Conservation (phyloP, 2,113 vertebrate genomes). For the Platichthys flesus region DNA sequence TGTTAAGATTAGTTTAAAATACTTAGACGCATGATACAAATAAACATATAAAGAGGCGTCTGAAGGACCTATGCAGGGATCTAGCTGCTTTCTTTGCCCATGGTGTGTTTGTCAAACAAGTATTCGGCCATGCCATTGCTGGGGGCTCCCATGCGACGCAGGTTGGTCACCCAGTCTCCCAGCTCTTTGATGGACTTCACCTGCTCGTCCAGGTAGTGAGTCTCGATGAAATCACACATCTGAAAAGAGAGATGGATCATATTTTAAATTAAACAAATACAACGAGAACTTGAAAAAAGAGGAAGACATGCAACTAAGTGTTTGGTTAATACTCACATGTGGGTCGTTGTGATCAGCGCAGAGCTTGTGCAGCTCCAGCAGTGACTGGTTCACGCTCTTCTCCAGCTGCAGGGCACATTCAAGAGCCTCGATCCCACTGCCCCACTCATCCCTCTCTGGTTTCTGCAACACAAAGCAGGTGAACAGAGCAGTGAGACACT, state of each 20-base stretch:
- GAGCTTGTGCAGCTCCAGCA: constrained; percentile 93
- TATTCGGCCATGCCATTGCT: constrained; percentile 94
- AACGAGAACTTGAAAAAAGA: not conserved
- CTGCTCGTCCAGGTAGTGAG: constrained; percentile 95
- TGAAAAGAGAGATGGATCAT: constrained; percentile 56
- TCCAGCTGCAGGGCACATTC: constrained; percentile 92
- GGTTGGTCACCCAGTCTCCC: constrained; percentile 92
- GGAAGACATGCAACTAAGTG: not conserved
- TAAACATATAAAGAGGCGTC: constrained; percentile 33
- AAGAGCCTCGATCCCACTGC: constrained; percentile 91
- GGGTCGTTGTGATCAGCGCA: constrained; percentile 92
- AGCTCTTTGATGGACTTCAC: constrained; percentile 96
- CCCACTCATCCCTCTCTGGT: constrained; percentile 96
- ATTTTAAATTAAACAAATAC: not conserved
- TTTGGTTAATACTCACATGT: constrained; percentile 85
- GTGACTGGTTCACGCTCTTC: constrained; percentile 87
- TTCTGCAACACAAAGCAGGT: constrained; percentile 71
- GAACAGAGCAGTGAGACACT: not conserved
- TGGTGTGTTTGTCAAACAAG: constrained; percentile 97
- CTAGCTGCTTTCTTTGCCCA: constrained; percentile 85
- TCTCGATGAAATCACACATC: constrained; percentile 97
- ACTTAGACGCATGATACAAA: constrained; percentile 42
- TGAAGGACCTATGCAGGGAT: constrained; percentile 12
- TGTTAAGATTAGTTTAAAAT: constrained; percentile 3
- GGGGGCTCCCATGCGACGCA: constrained; percentile 94